Conservation (phyloP, 2,797 vertebrate genomes). For the Periophthalmus magnuspinnatus region DNA sequence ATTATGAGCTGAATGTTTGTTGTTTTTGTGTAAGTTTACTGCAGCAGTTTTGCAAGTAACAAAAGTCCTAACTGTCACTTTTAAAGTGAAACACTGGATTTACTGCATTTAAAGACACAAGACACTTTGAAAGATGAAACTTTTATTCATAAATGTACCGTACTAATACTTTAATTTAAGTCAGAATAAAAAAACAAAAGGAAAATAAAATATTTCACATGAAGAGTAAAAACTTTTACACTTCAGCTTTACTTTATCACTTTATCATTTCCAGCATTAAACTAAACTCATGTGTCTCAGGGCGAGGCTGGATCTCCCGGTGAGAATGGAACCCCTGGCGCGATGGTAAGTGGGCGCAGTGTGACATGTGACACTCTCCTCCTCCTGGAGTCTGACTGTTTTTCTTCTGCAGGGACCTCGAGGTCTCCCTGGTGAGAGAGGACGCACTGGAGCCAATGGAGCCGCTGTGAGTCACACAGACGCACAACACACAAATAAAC, state of each 20-base stretch:
- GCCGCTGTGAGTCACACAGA: slow-evolving; percentile 94
- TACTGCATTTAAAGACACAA: no score
- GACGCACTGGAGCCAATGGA: slow-evolving; percentile 89
- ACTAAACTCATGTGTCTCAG: no score
- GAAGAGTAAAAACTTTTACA: no score
- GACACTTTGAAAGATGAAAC: not conserved
- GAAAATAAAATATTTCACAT: not conserved
- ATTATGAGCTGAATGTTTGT: no score
- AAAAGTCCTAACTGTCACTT: not conserved
- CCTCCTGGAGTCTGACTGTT: not conserved
- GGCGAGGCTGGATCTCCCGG: slow-evolving; percentile 90
- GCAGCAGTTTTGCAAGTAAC: not conserved
- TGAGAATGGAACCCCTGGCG: slow-evolving; percentile 94
- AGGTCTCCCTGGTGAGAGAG: slow-evolving; percentile 95
- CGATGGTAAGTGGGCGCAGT: slow-evolving; percentile 83
- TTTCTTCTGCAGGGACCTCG: slow-evolving; percentile 84
- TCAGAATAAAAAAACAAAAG: not conserved
- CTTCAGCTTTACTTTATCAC: no score
- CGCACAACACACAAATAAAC: no score
- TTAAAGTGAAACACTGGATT: no score
- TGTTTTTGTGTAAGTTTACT: not conserved
- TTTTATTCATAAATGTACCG: not conserved
- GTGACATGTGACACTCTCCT: not conserved
- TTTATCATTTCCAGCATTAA: no score
- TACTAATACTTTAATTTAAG: not conserved